Base-by-base conservation (phyloP, 2,797 vertebrate genomes). In the Acanthurus leucopareius region DNA sequence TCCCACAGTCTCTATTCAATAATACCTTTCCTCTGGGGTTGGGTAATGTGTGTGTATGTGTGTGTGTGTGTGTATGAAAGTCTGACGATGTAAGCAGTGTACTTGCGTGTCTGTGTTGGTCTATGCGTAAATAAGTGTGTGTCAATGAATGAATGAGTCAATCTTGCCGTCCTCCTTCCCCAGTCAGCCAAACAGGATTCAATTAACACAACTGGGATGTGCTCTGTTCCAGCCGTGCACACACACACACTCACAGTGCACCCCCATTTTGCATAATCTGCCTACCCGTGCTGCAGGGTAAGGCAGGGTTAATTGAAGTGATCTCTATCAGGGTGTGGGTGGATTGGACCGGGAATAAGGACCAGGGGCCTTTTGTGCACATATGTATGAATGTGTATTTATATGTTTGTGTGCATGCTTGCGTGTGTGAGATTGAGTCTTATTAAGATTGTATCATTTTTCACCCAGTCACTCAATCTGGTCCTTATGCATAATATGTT, bases 261-360 rank as follows among this genome's bases (percentile, higher is more conserved):
- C 35, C 60, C 73, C 73, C 76, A 49, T 52, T 91, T 81, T 86
- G 58, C 84, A 90, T 91, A 86, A 92, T 89, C 83, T 86, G 78
- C 63, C 79, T 74, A 65, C 49, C 42, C 44, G 13, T 78, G 71
- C 83, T 83, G 76, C 85, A 88, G 80, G 72, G 69, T 81, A 83
- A 82, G 77, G 77, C 76, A 64, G 92, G 92, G 93, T 94, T 96
- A 94, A 95, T 94, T 95, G 93, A 92, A 92, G 93, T 93, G 92
- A 91, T 92, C 83, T 88, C 88, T 77, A 92, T 85, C 78, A 77
- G 79, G 44, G 82, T 77, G 82, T 83, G 78, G 82, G 71, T 85
- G 84, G 77, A 78, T 82, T 73, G 82, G 73, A 87, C 61, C 59
- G 75, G 80, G 82, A 79, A 77, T 79, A 60, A 73, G 47, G 59